These are phyloP conservation scores for Hydractinia echinata DNA, from an alignment of 30 jellyfish, hydroid and myxozoan species.

Conservation along the genomic window DNA sequence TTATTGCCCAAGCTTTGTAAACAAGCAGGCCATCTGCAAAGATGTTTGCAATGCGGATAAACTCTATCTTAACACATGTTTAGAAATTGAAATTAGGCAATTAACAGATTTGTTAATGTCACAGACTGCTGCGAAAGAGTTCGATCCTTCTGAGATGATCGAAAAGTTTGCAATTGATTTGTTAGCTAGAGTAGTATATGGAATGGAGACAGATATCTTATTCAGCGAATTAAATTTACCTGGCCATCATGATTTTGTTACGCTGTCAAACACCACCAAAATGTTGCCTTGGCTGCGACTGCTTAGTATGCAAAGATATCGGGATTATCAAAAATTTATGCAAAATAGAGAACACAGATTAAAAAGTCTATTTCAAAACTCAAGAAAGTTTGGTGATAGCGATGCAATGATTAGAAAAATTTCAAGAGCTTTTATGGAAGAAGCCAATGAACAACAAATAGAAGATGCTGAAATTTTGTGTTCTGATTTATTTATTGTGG, in stretches of 20 bases:
- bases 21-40: constrained; percentile 3
- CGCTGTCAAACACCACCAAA: constrained; percentile 10
- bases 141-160: neutral
- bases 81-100: neutral
- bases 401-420: neutral
- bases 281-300: constrained; percentile 4
- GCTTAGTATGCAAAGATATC: neutral
- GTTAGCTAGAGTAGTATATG: constrained; percentile 1
- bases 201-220: neutral
- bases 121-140: neutral
- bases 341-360: neutral
- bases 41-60: neutral
- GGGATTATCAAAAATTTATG: neutral
- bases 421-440: neutral
- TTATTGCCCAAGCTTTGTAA: constrained; percentile 18
- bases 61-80: neutral
- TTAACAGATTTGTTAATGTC: neutral
- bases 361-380: neutral
- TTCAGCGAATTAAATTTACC: constrained; percentile 16
- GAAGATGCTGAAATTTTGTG: constrained; percentile 7
- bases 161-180: neutral
- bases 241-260: constrained; percentile 6
- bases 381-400: neutral
- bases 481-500: constrained; percentile 22
- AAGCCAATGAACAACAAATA: neutral